Conservation (phyloP, 1,140 invertebrate genomes). For the Danaus plexippus region DNA sequence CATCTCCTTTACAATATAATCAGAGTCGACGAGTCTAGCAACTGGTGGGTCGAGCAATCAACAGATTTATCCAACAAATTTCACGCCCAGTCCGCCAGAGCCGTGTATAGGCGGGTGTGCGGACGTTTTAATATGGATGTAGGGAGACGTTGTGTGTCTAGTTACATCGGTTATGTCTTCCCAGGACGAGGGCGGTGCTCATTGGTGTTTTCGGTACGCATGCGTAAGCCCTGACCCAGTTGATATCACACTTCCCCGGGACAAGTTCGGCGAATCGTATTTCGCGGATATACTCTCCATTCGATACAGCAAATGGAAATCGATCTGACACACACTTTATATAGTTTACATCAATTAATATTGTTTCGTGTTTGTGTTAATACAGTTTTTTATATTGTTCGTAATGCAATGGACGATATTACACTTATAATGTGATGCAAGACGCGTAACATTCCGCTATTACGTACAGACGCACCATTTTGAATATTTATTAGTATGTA, state of each 20-base stretch:
- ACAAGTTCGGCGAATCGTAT: conserved; percentile 62
- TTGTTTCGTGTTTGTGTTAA: no score
- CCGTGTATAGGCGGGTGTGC: conserved; percentile 22
- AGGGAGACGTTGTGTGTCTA: conserved; percentile 25
- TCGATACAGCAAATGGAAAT: no score
- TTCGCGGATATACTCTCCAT: conserved; percentile 40
- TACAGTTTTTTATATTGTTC: no score
- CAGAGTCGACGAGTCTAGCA: conserved; percentile 52
- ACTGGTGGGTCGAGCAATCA: conserved; percentile 55
- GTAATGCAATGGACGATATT: no score
- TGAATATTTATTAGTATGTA: no score
- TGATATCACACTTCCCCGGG: conserved; percentile 39
- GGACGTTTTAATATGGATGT: conserved; percentile 32
- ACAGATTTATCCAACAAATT: conserved; percentile 56
- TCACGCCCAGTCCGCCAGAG: conserved; percentile 31
- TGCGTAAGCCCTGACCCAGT: conserved; percentile 59
- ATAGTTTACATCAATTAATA: no score
- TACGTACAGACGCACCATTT: no score
- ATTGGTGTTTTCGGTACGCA: conserved; percentile 60
- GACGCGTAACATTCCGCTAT: no score
- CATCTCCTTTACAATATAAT: conserved; percentile 37
- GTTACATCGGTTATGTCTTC: conserved; percentile 43
- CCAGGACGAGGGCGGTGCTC: conserved; percentile 57
- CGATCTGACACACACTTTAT: no score
- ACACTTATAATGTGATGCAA: no score